A percentile compares a stretch with the other conserved stretches of the same genome.
Evolutionary conservation across 2,888 invertebrate species (phyloP).

Genomic region (Hydraecia micacea): DNA sequence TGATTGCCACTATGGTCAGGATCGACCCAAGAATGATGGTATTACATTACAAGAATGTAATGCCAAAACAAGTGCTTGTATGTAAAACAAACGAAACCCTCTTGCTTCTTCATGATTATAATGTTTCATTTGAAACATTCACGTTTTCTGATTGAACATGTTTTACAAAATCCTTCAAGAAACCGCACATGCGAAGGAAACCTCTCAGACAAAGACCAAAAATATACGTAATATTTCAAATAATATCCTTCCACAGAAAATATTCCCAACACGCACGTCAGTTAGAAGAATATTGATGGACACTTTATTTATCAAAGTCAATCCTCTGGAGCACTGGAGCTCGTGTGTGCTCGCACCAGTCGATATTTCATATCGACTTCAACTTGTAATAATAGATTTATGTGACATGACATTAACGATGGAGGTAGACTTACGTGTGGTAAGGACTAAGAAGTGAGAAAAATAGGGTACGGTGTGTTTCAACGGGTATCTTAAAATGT

Average conservation of each 20-base stretch:
- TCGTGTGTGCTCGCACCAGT: conserved; percentile 15
- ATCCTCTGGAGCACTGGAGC: conserved; percentile 30
- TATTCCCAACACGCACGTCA: conserved; percentile 30
- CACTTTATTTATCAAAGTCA: conserved; percentile 55
- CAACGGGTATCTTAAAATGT: not conserved
- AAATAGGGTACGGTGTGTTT: not conserved
- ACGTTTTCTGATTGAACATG: not conserved
- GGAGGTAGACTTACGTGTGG: not conserved
- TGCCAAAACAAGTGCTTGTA: not conserved
- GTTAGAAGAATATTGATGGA: conserved; percentile 39
- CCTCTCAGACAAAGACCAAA: not conserved
- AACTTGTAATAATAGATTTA: conserved; percentile 46
- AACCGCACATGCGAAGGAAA: not conserved
- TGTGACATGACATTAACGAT: conserved; percentile 35
- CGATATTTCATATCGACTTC: conserved; percentile 41
- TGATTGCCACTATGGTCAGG: not conserved
- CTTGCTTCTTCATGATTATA: not conserved
- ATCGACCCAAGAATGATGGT: not conserved
- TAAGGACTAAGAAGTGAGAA: not conserved
- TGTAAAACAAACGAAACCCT: not conserved
- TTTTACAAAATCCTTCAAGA: not conserved
- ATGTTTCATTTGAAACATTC: not conserved
- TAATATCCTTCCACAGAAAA: conserved; percentile 29
- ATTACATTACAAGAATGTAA: not conserved
- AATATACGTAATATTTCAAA: not conserved